A percentile compares a stretch with the other conserved stretches of the same genome.
phyloP scores from a whole-genome alignment of 2,888 invertebrate genomes.

The Anoplius nigerrimus region DNA sequence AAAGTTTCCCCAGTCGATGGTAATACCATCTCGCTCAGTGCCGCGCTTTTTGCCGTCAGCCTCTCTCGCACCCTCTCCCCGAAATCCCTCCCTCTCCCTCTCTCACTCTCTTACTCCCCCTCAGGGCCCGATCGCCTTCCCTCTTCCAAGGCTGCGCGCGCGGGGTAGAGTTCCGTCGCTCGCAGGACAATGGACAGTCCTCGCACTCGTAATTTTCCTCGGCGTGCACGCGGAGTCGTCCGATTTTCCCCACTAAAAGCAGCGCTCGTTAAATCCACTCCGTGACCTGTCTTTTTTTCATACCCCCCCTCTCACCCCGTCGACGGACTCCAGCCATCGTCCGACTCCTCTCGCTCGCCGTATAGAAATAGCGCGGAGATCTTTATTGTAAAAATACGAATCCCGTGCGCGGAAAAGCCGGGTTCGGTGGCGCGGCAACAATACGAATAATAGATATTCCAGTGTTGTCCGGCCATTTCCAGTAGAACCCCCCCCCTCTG shows the following conservation, averaged over 20 bases:
- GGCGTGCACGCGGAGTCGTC: slow-evolving; percentile 18
- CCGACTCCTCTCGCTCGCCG: too few relatives aligned
- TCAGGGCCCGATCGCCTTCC: too few relatives aligned
- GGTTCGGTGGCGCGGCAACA: too few relatives aligned
- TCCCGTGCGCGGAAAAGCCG: too few relatives aligned
- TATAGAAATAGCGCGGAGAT: too few relatives aligned
- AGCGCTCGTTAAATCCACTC: slow-evolving; percentile 35
- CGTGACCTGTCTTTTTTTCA: slow-evolving; percentile 14
- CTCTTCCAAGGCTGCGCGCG: too few relatives aligned
- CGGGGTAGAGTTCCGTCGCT: slow-evolving; percentile 26
- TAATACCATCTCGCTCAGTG: slow-evolving; percentile 28
- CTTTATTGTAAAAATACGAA: too few relatives aligned
- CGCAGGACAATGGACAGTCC: slow-evolving; percentile 46
- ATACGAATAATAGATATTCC: too few relatives aligned
- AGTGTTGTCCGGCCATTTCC: too few relatives aligned
- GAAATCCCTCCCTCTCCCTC: not conserved
- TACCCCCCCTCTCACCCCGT: not conserved
- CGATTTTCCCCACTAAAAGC: slow-evolving; percentile 34
- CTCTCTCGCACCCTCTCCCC: not conserved
- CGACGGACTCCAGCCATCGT: too few relatives aligned
- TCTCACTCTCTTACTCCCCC: too few relatives aligned
- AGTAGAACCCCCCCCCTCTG: too few relatives aligned
- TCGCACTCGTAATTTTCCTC: slow-evolving; percentile 32
- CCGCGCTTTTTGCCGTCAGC: not conserved
- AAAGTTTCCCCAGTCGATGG: slow-evolving; percentile 47